These are phyloP conservation scores for Chromoteleia sp. DNA, from an alignment of 2,888 invertebrate genomes.

Conservation along the genomic window DNA sequence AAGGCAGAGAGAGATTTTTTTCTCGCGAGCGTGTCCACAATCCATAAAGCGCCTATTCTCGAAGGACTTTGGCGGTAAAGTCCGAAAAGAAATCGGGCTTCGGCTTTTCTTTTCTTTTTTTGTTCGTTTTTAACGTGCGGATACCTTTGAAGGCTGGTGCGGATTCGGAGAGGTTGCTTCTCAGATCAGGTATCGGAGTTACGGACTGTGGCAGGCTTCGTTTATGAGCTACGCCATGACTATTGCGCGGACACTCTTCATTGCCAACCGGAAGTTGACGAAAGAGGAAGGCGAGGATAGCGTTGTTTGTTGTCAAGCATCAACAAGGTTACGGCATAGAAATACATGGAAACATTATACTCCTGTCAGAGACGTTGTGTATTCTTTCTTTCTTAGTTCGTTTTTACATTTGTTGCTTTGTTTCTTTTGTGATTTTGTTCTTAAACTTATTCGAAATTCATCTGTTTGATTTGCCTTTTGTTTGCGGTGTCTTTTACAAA, in stretches of 20 bases:
- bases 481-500: constrained; percentile 39
- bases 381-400: constrained; percentile 20
- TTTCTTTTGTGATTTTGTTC: constrained; percentile 12
- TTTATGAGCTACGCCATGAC: constrained; percentile 94
- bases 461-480: constrained; percentile 34
- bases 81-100: constrained; percentile 48
- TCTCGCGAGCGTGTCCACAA: constrained; percentile 46
- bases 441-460: not conserved
- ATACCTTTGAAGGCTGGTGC: constrained; percentile 86
- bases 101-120: constrained; percentile 26
- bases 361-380: constrained; percentile 74
- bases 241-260: constrained; percentile 89
- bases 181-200: constrained; percentile 94
- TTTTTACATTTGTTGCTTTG: constrained; percentile 18
- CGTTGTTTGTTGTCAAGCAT: constrained; percentile 84
- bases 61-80: constrained; percentile 56
- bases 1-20: constrained; percentile 21
- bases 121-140: constrained; percentile 79
- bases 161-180: constrained; percentile 87
- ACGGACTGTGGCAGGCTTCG: constrained; percentile 94
- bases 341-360: constrained; percentile 81
- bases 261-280: constrained; percentile 81
- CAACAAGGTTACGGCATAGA: constrained; percentile 84
- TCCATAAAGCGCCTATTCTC: constrained; percentile 64
- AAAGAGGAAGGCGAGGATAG: constrained; percentile 83